phyloP scores from a whole-genome alignment of 2,113 vertebrate genomes.

The Uria aalge region DNA sequence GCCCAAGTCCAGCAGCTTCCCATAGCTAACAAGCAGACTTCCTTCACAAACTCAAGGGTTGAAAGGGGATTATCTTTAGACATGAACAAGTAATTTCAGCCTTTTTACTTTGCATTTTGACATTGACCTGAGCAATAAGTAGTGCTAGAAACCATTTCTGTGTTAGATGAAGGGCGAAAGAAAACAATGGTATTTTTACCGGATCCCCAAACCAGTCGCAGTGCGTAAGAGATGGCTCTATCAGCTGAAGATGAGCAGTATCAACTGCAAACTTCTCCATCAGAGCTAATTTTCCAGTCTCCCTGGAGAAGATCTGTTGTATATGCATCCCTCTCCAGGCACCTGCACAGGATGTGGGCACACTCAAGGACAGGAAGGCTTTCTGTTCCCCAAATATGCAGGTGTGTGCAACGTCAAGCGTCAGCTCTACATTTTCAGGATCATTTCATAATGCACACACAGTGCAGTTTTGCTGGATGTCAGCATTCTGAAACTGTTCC shows the following conservation, averaged over 20 bases:
- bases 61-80: not conserved
- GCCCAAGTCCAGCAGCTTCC: not conserved
- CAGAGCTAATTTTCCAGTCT: conserved; percentile 41
- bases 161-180: not conserved
- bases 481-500: conserved; percentile 12
- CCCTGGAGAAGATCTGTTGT: not conserved
- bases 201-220: not conserved
- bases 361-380: conserved; percentile 60
- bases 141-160: not conserved
- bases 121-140: not conserved
- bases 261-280: conserved; percentile 2
- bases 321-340: conserved; percentile 10
- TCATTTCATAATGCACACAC: conserved; percentile 12
- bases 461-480: conserved; percentile 27
- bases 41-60: not conserved
- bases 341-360: conserved; percentile 69
- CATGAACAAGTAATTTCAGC: not conserved
- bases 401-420: conserved; percentile 46
- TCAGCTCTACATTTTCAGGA: conserved; percentile 48
- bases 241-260: not conserved
- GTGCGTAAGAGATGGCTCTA: not conserved
- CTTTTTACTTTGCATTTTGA: not conserved
- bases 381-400: conserved; percentile 45
- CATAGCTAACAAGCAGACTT: not conserved
- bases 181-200: not conserved